These are phyloP conservation scores for Sterna hirundo DNA, from an alignment of 2,113 vertebrate species.

Conservation along the genomic window DNA sequence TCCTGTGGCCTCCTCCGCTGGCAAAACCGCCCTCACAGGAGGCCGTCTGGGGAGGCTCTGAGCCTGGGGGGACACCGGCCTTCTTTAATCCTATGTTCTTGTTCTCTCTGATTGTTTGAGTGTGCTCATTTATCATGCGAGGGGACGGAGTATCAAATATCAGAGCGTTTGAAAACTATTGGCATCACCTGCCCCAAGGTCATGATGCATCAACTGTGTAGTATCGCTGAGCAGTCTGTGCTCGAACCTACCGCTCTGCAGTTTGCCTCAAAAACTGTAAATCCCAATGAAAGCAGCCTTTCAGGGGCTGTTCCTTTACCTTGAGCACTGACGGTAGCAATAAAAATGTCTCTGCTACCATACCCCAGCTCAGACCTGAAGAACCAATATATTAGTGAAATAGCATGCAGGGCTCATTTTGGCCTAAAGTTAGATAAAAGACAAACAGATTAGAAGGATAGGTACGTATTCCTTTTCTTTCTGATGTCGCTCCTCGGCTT, in stretches of 20 bases:
- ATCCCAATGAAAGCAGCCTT: background rate
- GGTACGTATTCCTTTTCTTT: slow-evolving; percentile 97
- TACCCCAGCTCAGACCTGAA: background rate
- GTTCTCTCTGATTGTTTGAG: background rate
- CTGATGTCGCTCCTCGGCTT: slow-evolving; percentile 86
- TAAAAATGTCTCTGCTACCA: background rate
- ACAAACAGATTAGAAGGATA: slow-evolving; percentile 8
- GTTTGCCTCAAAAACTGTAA: background rate
- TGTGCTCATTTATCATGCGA: background rate
- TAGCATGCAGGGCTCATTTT: background rate
- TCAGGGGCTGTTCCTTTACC: background rate
- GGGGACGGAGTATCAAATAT: background rate
- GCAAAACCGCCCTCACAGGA: background rate
- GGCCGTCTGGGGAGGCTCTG: background rate
- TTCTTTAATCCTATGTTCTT: background rate
- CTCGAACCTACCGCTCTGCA: background rate
- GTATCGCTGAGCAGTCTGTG: background rate
- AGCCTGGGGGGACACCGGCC: background rate
- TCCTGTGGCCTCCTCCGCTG: background rate
- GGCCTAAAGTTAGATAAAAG: background rate
- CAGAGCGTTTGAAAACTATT: background rate
- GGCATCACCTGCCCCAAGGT: background rate
- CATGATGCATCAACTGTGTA: background rate
- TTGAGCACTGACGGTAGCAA: background rate
- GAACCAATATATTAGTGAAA: background rate